Evolutionary conservation across 2,888 invertebrate species (phyloP).

Genomic region (Drosophila mulleri): DNA sequence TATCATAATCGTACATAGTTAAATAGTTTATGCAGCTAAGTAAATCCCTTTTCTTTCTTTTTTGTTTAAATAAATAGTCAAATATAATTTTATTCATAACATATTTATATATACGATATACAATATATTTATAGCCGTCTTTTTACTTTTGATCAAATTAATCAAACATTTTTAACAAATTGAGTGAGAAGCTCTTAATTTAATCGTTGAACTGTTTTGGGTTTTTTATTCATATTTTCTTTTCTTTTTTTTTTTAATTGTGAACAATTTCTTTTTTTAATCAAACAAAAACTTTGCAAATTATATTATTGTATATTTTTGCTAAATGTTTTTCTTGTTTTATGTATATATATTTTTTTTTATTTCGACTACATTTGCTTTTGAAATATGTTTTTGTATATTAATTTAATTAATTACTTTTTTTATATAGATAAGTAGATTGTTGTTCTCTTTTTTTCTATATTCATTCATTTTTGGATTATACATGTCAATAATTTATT

Average conservation of each 20-base stretch:
- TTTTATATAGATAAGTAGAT: conserved; percentile 52
- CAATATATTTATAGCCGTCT: conserved; percentile 55
- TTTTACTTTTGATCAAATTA: conserved; percentile 32
- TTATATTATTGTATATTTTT: conserved; percentile 66
- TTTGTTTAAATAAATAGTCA: conserved; percentile 46
- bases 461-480: conserved; percentile 40
- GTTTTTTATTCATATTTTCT: conserved; percentile 17
- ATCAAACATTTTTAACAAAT: conserved; percentile 59
- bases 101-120: conserved; percentile 50
- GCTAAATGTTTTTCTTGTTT: conserved; percentile 40
- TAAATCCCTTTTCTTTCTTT: conserved; percentile 32
- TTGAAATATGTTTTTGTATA: conserved; percentile 51
- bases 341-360: conserved; percentile 2
- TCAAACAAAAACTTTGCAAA: conserved; percentile 51
- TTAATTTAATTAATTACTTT: conserved; percentile 59
- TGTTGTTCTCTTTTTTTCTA: conserved; percentile 29
- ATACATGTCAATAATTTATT: conserved; percentile 56
- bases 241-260: conserved; percentile 6
- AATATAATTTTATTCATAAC: conserved; percentile 62
- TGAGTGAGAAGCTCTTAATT: conserved; percentile 72
- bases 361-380: conserved; percentile 45
- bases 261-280: conserved; percentile 8
- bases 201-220: conserved; percentile 75
- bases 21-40: conserved; percentile 50
- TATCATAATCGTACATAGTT: conserved; percentile 40